Percentiles rank a stretch among this genome's conserved stretches.
These are phyloP conservation scores for Helostoma temminkii DNA, from an alignment of 2,797 vertebrate species.

Conservation along the genomic window DNA sequence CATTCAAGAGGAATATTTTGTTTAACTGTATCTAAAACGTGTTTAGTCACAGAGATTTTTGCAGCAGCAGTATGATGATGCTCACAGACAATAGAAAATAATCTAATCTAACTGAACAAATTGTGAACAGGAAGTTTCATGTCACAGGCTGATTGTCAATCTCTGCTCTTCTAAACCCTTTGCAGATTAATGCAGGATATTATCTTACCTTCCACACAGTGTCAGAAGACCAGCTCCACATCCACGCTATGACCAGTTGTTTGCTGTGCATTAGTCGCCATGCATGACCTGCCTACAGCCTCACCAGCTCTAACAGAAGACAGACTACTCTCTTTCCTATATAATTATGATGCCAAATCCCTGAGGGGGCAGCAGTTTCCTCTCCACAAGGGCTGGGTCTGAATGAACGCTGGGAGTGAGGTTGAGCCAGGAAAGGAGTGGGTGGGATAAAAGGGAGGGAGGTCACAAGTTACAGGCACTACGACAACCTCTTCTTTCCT, in stretches of 20 bases:
- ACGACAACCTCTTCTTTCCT: conserved; percentile 43
- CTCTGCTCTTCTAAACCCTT: conserved; percentile 13
- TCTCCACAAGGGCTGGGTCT: conserved; percentile 51
- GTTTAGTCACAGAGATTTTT: not conserved
- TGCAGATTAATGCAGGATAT: conserved; percentile 28
- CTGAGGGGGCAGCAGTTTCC: conserved; percentile 71
- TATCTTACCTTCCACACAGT: conserved; percentile 66
- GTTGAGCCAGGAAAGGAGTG: conserved; percentile 22
- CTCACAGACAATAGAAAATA: not conserved
- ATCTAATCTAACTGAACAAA: conserved; percentile 5
- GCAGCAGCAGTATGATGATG: conserved; percentile 16
- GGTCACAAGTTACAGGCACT: conserved; percentile 55
- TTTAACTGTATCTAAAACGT: not conserved
- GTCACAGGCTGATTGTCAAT: not conserved
- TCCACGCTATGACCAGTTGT: conserved; percentile 36
- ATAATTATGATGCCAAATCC: conserved; percentile 70
- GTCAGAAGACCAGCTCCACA: conserved; percentile 50
- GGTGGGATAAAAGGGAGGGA: conserved; percentile 14
- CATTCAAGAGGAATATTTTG: conserved; percentile 3
- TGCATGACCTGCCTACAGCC: conserved; percentile 46
- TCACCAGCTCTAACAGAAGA: conserved; percentile 53
- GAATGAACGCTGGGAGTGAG: conserved; percentile 45
- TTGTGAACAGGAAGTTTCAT: conserved; percentile 21
- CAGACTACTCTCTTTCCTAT: conserved; percentile 68
- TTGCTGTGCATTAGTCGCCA: conserved; percentile 18